Conservation (phyloP, 2,888 invertebrate genomes). For the Drosophila atroscutellata region DNA sequence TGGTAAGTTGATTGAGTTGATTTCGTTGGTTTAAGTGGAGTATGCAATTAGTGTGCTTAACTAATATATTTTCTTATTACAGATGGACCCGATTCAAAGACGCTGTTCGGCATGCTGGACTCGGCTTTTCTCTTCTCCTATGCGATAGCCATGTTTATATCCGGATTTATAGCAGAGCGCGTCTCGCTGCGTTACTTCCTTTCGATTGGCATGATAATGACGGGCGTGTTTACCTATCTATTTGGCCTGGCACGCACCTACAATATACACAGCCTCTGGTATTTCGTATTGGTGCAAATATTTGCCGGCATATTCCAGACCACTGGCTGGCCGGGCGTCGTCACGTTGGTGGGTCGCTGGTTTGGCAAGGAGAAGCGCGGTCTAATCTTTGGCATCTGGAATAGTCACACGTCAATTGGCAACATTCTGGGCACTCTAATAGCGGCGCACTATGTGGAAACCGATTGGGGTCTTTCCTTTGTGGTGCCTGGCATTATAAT, state of each 20-base stretch:
- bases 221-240: conserved; percentile 93
- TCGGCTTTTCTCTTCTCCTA: conserved; percentile 96
- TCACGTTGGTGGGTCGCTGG: conserved; percentile 97
- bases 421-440: conserved; percentile 96
- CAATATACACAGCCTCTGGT: conserved; percentile 92
- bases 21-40: neutral
- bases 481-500: conserved; percentile 95
- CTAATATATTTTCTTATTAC: conserved; percentile 7
- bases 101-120: conserved; percentile 94
- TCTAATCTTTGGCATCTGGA: conserved; percentile 98
- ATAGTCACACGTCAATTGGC: conserved; percentile 97
- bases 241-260: conserved; percentile 95
- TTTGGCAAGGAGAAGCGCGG: conserved; percentile 96
- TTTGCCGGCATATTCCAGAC: conserved; percentile 95
- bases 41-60: neutral
- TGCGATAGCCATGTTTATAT: conserved; percentile 95
- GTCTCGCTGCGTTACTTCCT: conserved; percentile 96
- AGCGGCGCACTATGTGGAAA: conserved; percentile 93
- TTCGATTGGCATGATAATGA: conserved; percentile 94
- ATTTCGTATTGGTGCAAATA: conserved; percentile 94
- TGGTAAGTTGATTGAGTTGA: conserved; percentile 87
- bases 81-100: conserved; percentile 90
- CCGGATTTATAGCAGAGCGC: conserved; percentile 96
- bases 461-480: conserved; percentile 96
- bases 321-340: conserved; percentile 98